Evolutionary conservation across 2,888 invertebrate species (phyloP), one percentile per base, ranked within the genome.

Genomic region (Leptinotarsa juncta): DNA sequence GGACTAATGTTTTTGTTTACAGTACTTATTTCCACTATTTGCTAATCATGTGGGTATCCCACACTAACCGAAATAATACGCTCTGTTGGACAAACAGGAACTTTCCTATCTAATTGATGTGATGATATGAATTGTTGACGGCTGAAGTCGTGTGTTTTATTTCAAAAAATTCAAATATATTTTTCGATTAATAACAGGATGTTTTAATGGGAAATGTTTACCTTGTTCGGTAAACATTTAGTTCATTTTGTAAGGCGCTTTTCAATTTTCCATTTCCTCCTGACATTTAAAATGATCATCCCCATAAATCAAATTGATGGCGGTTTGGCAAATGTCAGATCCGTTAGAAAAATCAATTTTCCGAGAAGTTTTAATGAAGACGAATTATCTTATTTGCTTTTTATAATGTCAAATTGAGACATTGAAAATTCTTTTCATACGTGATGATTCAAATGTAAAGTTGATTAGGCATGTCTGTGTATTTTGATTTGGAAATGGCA

Each of bases 321-420:
- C 57, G 23, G 57, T 15, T 18, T 49, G 70, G 51, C 18, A 62
- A 70, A 70, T 70, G 50, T 14, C 60, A 50, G 16, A 62, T 51
- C 62, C 62, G 50, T 70, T 70, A 62, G 53, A 62, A 49, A 62
- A 70, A 62, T 70, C 70, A 62, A 62, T 70, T 62, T 62, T 57
- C 14, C 23, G 4, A 20, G 2, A 23, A 3, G 57, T 4, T 57
- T 14, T 15, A 57, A 23, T 57, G 23, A 23, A 20, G 20, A 57
- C 14, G 18, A 15, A 57, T 42, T 0, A 42, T 42, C 10, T 10
- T 42, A 42, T 42, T 42, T 12, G 42, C 42, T 42, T 10, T 42
- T 42, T 12, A 42, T 42, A 10, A 10, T 12, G 42, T 42, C 42
- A 42, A 42, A 42, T 42, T 42, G 2, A 42, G 32, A 7, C 32